Evolutionary conservation across 2,113 vertebrate genomes (phyloP), one percentile per base, ranked within the genome.

Genomic region (Paradoxurus hermaphroditus): DNA sequence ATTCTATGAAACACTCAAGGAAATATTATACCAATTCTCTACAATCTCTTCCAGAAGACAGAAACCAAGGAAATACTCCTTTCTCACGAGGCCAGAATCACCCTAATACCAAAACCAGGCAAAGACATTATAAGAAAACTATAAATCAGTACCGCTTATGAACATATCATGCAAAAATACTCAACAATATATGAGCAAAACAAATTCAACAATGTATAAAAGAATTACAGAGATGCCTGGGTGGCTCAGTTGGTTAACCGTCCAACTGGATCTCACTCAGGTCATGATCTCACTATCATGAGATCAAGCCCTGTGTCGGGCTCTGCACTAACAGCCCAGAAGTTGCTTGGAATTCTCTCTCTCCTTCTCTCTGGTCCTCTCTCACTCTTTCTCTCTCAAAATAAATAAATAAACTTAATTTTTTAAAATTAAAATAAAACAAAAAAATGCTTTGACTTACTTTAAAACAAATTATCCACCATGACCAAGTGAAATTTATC

Each of bases 101-200:
- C 41, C 63, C 34, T 85, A 86, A 90, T 90, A 79, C n/a, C 27
- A 93, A 93, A 96, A 72, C 21, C 92, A 92, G 39, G 79, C 23
- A 85, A 86, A 86, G n/a, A 73, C 75, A 92, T 63, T 63, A 95
- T 21, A 73, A 90, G 27, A 70, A 89, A 90, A 90, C 62, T 89
- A 84, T 2, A 93, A 12, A 62, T 13, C 19, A 84, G 14, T 67
- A 72, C 31, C 56, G 13, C 49, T 67, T 19, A 68, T 93, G 59
- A 84, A 84, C 25, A 89, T 56, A 93, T 29, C 56, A 44, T 21
- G 8, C 19, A 77, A 77, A 59, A 93, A 27, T 49, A 21, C 34
- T 88, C 46, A 93, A 67, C 77, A 84, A 90, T 85, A 53, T 89
- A 79, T 70, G 44, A 78, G 49, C 41, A 78, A 79, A 63, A 34